Evolutionary conservation across 2,888 invertebrate species (phyloP), one percentile per base, ranked within the genome.

Genomic region (Mayetiola destructor): DNA sequence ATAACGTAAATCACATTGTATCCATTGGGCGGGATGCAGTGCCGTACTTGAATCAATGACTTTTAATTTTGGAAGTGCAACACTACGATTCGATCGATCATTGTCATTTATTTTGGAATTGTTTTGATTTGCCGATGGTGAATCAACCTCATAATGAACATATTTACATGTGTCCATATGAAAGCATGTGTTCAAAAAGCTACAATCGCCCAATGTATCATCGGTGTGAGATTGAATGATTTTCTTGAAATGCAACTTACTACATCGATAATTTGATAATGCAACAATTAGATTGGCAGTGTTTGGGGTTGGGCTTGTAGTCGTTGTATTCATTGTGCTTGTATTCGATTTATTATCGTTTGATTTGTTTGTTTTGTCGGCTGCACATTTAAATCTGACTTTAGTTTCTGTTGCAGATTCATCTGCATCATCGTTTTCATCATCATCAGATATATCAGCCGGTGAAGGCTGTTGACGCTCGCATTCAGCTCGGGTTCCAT

Each of bases 81-180:
- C 67, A 20, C 32, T 16, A 8, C 36, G 35, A 27, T 56, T 32
- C 6, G 32, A 55, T 54, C 61, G 62, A 10, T 56, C 53, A 32
- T 30, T 59, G 30, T 63, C 61, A 42, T 39, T 9, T n/a, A 55
- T 32, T 14, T 40, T 54, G 2, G 9, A 42, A 39, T 29, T 62
- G 60, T 68, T 67, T 0, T n/a, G 14, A 36, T n/a, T 36, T 9
- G n/a, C n/a, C 1, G 70, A 67, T 59, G 69, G 62, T 1, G 84
- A 82, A 68, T 96, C 95, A 0, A 97, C 95, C 75, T 96, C 92
- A 66, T 97, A 97, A 71, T 97, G 96, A 0, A 97, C 95, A 68
- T 95, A 85, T 82, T 95, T 95, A 81, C 96, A 97, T 37, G 90
- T 92, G 63, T 96, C 95, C 95, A 97, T 96, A 68, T 97, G 96